Percentiles rank a stretch among this genome's conserved stretches.
These are phyloP conservation scores for Brachionus rubens DNA, from an alignment of 1,140 invertebrate species.

Conservation along the genomic window DNA sequence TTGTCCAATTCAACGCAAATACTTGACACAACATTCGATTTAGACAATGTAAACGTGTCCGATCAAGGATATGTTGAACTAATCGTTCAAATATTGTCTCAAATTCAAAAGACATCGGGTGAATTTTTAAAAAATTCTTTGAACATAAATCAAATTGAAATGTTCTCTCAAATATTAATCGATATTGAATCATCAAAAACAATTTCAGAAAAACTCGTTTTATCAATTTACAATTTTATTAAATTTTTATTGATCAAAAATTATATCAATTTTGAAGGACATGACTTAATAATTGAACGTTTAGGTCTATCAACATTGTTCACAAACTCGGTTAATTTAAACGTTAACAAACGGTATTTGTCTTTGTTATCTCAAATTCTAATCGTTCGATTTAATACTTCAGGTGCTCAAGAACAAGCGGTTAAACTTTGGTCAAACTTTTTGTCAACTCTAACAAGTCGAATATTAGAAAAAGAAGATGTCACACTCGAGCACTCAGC, in stretches of 20 bases:
- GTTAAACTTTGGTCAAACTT: constrained; percentile 2
- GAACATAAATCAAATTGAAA: neutral
- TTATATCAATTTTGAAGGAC: neutral
- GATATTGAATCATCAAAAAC: neutral
- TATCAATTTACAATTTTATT: neutral
- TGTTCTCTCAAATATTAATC: neutral
- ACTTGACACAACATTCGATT: constrained; percentile 34
- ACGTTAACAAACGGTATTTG: neutral
- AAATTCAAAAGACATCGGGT: neutral
- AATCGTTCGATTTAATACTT: neutral
- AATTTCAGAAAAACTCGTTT: neutral
- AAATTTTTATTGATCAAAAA: constrained; percentile 16
- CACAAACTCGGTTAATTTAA: too few relatives aligned
- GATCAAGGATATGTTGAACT: neutral
- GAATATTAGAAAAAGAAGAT: neutral
- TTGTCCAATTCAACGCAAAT: constrained; percentile 35
- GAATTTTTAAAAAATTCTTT: neutral
- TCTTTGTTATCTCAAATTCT: neutral
- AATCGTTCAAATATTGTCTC: neutral
- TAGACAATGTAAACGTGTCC: neutral
- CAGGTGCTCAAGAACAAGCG: neutral
- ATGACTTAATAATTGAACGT: neutral
- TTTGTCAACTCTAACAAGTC: neutral
- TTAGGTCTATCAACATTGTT: too few relatives aligned
- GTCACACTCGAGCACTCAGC: neutral